Conservation (phyloP, 37 sponge, comb jelly and placozoan genomes). For the Agelas oroides region DNA sequence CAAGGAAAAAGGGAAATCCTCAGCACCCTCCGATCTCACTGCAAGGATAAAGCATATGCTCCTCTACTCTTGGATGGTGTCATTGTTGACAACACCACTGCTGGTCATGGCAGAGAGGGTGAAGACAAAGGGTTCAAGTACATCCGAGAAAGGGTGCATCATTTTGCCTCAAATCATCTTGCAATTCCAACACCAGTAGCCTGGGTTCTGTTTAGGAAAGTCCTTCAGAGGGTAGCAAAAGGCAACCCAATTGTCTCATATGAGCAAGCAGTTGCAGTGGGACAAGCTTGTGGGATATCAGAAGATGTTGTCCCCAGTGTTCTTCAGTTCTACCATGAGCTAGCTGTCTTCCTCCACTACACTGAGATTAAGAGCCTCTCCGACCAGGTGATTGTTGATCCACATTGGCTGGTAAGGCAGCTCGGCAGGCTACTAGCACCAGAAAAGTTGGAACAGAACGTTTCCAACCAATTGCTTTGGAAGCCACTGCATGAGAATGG, state of each 20-base stretch:
- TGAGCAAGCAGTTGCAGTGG: slow-evolving; percentile 12
- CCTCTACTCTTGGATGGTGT: too few species aligned
- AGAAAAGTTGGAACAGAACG: slow-evolving; percentile 21
- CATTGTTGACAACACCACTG: too few species aligned
- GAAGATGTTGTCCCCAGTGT: too few species aligned
- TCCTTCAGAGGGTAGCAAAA: slow-evolving; percentile 45
- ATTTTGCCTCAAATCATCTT: slow-evolving; percentile 28
- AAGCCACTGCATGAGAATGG: too few species aligned
- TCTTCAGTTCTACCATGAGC: slow-evolving; percentile 69
- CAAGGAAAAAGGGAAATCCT: not conserved
- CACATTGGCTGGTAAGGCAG: slow-evolving; percentile 50
- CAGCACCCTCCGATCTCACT: not conserved
- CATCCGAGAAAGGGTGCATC: slow-evolving; percentile 1
- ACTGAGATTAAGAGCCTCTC: slow-evolving; percentile 8
- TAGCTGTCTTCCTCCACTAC: slow-evolving; percentile 57
- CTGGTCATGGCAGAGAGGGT: too few species aligned
- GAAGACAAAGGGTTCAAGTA: too few species aligned
- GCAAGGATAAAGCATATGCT: slow-evolving; percentile 30
- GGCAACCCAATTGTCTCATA: slow-evolving; percentile 14
- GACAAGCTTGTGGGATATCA: slow-evolving; percentile 12
- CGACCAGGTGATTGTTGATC: slow-evolving; percentile 36
- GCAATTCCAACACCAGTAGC: slow-evolving; percentile 39
- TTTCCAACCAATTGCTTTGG: too few species aligned
- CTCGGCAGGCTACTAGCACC: slow-evolving; percentile 31
- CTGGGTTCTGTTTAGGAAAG: slow-evolving; percentile 61